phyloP scores from a whole-genome alignment of 53 echinoderm and acorn worm genomes.

The Zoroaster sp. region DNA sequence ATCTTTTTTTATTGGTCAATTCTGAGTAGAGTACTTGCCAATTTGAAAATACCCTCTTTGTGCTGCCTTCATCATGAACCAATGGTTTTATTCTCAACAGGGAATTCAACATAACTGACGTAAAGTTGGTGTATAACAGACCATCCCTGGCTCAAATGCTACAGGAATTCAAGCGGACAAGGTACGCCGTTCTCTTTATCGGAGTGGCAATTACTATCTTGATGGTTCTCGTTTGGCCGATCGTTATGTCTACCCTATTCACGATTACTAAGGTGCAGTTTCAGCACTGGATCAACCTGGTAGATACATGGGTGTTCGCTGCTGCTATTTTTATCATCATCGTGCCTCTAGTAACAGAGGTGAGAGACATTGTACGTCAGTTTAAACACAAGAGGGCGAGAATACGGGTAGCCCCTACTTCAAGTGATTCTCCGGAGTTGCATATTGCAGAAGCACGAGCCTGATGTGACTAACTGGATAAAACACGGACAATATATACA shows the following conservation, averaged over 20 bases:
- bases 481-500: too few relatives aligned
- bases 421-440: background rate
- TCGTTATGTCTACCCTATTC: conserved; percentile 65
- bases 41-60: background rate
- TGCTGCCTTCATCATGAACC: background rate
- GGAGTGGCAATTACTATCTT: conserved; percentile 57
- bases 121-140: conserved; percentile 85
- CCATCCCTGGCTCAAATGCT: conserved; percentile 85
- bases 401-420: background rate
- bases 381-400: conserved; percentile 48
- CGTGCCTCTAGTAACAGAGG: conserved; percentile 81
- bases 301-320: conserved; percentile 79
- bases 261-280: conserved; percentile 64
- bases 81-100: conserved; percentile 35
- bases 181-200: conserved; percentile 55
- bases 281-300: conserved; percentile 73
- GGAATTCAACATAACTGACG: conserved; percentile 87
- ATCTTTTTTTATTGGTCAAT: too few relatives aligned
- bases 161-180: conserved; percentile 67
- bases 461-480: background rate
- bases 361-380: conserved; percentile 66
- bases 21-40: background rate
- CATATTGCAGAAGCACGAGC: background rate
- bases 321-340: conserved; percentile 86
- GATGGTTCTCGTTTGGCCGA: conserved; percentile 78